phyloP scores from a whole-genome alignment of 2,888 invertebrate species.

The Drosophila siamana region DNA sequence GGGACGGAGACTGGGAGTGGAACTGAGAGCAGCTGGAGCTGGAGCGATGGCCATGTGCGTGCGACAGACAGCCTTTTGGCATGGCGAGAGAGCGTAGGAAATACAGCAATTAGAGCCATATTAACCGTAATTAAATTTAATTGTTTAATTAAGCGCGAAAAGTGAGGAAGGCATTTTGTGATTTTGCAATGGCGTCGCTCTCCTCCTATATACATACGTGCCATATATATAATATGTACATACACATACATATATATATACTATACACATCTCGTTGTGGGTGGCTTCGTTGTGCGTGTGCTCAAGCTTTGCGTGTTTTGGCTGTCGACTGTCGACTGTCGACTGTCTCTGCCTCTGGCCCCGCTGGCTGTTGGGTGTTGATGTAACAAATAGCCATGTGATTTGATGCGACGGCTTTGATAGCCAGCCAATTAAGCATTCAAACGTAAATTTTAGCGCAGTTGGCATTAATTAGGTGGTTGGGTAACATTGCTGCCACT shows the following conservation, averaged over 20 bases:
- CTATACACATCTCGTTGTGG: slow-evolving; percentile 21
- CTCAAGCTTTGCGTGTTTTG: slow-evolving; percentile 22
- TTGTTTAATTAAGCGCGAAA: slow-evolving; percentile 85
- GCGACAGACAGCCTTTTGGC: slow-evolving; percentile 51
- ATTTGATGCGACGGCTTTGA: slow-evolving; percentile 77
- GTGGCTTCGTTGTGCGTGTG: slow-evolving; percentile 30
- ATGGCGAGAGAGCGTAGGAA: slow-evolving; percentile 75
- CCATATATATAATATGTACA: not conserved
- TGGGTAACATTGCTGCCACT: slow-evolving; percentile 24
- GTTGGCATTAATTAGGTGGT: slow-evolving; percentile 70
- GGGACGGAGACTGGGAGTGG: slow-evolving; percentile 18
- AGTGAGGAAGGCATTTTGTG: slow-evolving; percentile 80
- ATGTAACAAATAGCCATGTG: slow-evolving; percentile 78
- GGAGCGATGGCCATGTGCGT: slow-evolving; percentile 65
- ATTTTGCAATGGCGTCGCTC: slow-evolving; percentile 69
- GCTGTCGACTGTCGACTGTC: slow-evolving; percentile 5
- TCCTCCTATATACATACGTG: slow-evolving; percentile 11
- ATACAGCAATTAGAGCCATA: slow-evolving; percentile 85
- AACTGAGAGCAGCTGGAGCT: slow-evolving; percentile 44
- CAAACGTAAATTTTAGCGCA: slow-evolving; percentile 75
- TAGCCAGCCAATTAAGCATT: slow-evolving; percentile 78
- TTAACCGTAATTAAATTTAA: slow-evolving; percentile 86
- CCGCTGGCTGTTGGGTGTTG: slow-evolving; percentile 59
- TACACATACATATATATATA: slow-evolving; percentile 5
- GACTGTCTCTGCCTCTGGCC: not conserved